Evolutionary conservation across 2,113 vertebrate species (phyloP).

Genomic region (Struthio camelus): DNA sequence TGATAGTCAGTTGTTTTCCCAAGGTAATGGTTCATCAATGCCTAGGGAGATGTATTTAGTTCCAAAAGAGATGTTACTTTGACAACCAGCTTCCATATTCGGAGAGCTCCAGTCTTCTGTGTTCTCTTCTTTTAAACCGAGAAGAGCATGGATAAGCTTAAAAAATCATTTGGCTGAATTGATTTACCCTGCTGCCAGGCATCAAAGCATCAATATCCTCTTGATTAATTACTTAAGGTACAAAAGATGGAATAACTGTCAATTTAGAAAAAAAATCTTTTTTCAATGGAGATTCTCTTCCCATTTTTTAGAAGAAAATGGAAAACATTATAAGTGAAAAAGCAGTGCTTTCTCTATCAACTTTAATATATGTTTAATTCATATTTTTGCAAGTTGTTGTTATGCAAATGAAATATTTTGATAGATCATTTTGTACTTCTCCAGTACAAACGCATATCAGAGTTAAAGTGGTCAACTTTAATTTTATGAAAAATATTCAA

Average conservation of each 20-base stretch:
- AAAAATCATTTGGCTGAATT: not conserved
- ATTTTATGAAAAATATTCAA: not conserved
- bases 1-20: not conserved
- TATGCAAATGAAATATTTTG: not conserved
- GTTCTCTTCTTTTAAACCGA: not conserved
- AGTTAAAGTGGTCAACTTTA: not conserved
- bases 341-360: not conserved
- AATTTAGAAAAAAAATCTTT: not conserved
- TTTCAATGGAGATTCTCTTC: not conserved
- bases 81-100: not conserved
- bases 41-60: not conserved
- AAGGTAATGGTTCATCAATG: not conserved
- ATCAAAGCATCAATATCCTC: not conserved
- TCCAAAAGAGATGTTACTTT: not conserved
- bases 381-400: not conserved
- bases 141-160: not conserved
- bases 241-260: not conserved
- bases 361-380: not conserved
- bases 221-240: not conserved
- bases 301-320: not conserved
- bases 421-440: not conserved
- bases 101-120: not conserved
- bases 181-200: not conserved
- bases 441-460: not conserved
- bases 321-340: not conserved